phyloP scores from a whole-genome alignment of 2,888 invertebrate genomes.

The Stramonita haemastoma region DNA sequence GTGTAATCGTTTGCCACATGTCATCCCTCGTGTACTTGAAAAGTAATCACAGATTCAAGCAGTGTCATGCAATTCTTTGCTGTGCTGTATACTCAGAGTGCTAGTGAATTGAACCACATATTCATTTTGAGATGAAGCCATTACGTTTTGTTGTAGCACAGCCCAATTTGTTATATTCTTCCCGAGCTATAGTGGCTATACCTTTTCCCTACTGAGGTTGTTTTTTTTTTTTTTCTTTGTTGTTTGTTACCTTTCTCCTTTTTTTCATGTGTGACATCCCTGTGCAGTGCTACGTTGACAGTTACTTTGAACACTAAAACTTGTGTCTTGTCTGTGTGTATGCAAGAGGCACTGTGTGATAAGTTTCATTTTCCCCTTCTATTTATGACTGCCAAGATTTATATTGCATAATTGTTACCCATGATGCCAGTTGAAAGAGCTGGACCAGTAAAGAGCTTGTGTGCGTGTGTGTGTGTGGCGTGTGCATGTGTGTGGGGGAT shows the following conservation, averaged over 20 bases:
- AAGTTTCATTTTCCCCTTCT: background rate
- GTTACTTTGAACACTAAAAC: background rate
- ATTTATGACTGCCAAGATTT: slow-evolving; percentile 20
- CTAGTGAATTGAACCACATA: background rate
- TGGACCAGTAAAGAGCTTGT: background rate
- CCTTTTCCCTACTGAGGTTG: background rate
- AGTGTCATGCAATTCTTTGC: background rate
- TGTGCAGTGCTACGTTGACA: background rate
- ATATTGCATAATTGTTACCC: slow-evolving; percentile 24
- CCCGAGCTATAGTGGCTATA: background rate
- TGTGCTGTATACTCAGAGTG: slow-evolving; percentile 25
- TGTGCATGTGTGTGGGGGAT: background rate
- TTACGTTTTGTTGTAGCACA: slow-evolving; percentile 16
- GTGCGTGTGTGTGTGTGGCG: too few species aligned
- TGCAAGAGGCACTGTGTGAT: slow-evolving; percentile 12
- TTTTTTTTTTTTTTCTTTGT: background rate
- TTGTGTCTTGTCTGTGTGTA: background rate
- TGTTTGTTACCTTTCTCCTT: background rate
- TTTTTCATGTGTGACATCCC: background rate
- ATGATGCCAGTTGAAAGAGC: background rate
- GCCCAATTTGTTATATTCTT: background rate
- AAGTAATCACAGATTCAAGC: background rate
- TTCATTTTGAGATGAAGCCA: background rate
- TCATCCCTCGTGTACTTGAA: background rate
- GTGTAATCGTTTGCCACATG: background rate